These are phyloP conservation scores for Todus mexicanus DNA, from an alignment of 2,797 vertebrate genomes.

Conservation along the genomic window DNA sequence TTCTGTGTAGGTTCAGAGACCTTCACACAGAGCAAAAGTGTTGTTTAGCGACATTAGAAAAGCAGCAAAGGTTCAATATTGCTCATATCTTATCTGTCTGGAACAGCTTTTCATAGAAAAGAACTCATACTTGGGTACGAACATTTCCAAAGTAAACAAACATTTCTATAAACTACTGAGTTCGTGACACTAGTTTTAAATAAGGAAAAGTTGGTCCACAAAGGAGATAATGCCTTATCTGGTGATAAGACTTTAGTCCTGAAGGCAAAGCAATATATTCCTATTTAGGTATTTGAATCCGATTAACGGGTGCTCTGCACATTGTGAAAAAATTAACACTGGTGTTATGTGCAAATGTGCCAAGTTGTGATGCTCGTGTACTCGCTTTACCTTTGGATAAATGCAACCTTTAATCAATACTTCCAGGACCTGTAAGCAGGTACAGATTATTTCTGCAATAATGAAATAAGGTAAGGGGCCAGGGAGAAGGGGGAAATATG, in stretches of 20 bases:
- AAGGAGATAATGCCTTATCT: neutral
- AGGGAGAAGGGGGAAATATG: neutral
- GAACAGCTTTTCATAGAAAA: neutral
- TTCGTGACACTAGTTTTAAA: neutral
- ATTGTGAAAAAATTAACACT: neutral
- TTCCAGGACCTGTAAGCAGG: neutral
- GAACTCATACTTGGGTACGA: neutral
- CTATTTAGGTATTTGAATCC: neutral
- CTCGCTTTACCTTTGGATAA: neutral
- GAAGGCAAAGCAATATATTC: neutral
- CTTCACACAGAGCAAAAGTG: neutral
- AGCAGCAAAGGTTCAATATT: neutral
- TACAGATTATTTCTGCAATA: neutral
- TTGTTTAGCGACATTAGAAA: neutral
- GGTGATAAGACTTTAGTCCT: neutral
- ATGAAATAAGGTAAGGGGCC: neutral
- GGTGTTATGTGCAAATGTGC: neutral
- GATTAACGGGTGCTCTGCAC: neutral
- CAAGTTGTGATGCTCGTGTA: fast-evolving
- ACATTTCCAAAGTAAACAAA: neutral
- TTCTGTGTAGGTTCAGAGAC: neutral
- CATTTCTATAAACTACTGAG: neutral
- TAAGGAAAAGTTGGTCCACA: neutral
- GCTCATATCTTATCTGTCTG: neutral
- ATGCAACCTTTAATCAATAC: neutral